Conservation (phyloP, 1,140 invertebrate genomes). For the Meloidogyne floridensis region DNA sequence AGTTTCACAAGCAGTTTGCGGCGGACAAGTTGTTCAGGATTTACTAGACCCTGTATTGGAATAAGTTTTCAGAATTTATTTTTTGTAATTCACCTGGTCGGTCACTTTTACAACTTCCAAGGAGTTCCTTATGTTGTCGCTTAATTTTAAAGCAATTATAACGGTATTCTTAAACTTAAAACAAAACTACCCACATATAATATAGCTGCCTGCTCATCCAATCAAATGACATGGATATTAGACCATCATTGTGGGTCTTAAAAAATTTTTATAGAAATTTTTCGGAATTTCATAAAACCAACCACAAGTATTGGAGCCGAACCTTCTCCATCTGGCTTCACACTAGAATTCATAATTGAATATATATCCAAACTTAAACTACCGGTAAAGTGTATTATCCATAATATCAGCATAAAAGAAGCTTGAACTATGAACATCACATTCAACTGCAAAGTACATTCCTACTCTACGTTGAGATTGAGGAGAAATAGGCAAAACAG, state of each 20-base stretch:
- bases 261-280: not conserved
- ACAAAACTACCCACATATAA: slow-evolving; percentile 74
- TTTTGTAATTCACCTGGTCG: slow-evolving; percentile 47
- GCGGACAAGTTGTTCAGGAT: slow-evolving; percentile 63
- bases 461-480: slow-evolving; percentile 89
- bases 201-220: slow-evolving; percentile 96
- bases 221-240: slow-evolving; percentile 92
- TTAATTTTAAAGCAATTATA: not conserved
- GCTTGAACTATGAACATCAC: slow-evolving; percentile 76
- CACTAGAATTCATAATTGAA: slow-evolving; percentile 56
- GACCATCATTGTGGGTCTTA: slow-evolving; percentile 87
- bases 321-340: slow-evolving; percentile 67
- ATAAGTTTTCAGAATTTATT: not conserved
- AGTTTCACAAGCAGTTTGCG: slow-evolving; percentile 54
- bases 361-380: slow-evolving; percentile 1
- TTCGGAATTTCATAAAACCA: not conserved
- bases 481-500: slow-evolving; percentile 80
- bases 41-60: slow-evolving; percentile 55
- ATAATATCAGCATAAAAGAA: slow-evolving; percentile 66
- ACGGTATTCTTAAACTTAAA: not conserved
- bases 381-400: slow-evolving; percentile 64
- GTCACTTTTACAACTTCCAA: slow-evolving; percentile 80
- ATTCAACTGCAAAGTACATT: slow-evolving; percentile 85
- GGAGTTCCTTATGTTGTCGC: slow-evolving; percentile 89
- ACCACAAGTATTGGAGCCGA: slow-evolving; percentile 83